A percentile compares a stretch with the other conserved stretches of the same genome.
Conservation (phyloP, 92 coral and sea anemone species). For the Micromussa lordhowensis region DNA sequence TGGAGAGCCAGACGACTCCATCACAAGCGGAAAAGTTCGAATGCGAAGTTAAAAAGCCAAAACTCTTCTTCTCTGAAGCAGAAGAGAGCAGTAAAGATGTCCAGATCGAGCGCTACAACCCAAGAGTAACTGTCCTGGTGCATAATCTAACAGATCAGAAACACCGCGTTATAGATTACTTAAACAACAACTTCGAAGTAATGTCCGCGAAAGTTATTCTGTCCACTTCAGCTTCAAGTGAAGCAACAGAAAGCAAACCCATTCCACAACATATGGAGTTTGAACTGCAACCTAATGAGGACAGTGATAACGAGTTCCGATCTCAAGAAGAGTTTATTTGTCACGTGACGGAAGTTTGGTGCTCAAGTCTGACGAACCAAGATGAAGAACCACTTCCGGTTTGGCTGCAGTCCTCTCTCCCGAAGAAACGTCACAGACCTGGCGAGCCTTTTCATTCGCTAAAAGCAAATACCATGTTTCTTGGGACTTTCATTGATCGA, state of each 20-base stretch:
- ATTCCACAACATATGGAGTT: conserved; percentile 9
- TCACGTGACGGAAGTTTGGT: conserved; percentile 49
- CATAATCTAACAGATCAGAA: conserved; percentile 14
- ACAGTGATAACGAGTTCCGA: conserved; percentile 18
- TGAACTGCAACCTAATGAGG: conserved; percentile 33
- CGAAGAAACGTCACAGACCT: conserved; percentile 8
- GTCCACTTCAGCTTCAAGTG: background rate
- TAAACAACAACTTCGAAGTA: conserved; percentile 46
- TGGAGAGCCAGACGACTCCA: background rate
- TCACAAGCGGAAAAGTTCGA: conserved; percentile 68
- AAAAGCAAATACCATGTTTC: conserved; percentile 29
- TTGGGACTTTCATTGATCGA: conserved; percentile 47
- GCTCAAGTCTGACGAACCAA: conserved; percentile 15
- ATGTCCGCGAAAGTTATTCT: conserved; percentile 11
- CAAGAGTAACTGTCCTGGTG: conserved; percentile 33
- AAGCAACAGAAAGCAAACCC: background rate
- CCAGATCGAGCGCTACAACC: conserved; percentile 14
- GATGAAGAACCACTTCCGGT: conserved; percentile 50
- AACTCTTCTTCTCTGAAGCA: background rate
- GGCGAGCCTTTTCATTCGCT: conserved; percentile 15
- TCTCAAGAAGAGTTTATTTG: conserved; percentile 48
- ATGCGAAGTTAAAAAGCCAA: conserved; percentile 70
- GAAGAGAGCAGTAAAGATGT: background rate
- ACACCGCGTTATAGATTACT: conserved; percentile 31
- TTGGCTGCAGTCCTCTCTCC: conserved; percentile 40